Percentiles rank a stretch among this genome's conserved stretches.
Evolutionary conservation across 2,797 vertebrate species (phyloP).

Genomic region (Hirundo rustica): DNA sequence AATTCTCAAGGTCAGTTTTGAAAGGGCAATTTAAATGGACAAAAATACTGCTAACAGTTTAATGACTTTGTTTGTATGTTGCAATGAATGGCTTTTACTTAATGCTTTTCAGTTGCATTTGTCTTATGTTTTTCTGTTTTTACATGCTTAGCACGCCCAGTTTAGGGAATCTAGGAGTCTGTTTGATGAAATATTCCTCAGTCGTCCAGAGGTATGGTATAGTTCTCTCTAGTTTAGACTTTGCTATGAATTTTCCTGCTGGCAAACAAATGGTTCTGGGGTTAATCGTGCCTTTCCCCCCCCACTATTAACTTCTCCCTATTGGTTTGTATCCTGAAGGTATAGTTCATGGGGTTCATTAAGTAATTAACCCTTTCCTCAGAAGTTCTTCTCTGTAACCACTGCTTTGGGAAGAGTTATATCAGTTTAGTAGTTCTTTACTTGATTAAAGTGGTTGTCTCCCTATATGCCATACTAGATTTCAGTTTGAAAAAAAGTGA

Average conservation of each 20-base stretch:
- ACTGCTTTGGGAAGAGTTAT: not conserved
- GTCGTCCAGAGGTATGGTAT: slow-evolving; percentile 77
- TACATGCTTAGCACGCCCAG: slow-evolving; percentile 74
- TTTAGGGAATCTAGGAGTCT: slow-evolving; percentile 78
- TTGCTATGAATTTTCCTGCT: slow-evolving; percentile 64
- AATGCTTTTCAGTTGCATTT: slow-evolving; percentile 71
- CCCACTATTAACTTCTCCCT: not conserved
- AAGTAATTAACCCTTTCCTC: not conserved
- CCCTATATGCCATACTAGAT: not conserved
- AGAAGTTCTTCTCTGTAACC: not conserved
- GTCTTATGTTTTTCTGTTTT: slow-evolving; percentile 67
- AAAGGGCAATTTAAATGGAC: not conserved
- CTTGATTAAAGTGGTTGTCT: not conserved
- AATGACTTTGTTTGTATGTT: slow-evolving; percentile 59
- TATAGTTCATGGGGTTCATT: not conserved
- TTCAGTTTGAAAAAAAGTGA: not conserved
- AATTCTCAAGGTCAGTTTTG: not conserved
- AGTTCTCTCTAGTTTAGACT: slow-evolving; percentile 74
- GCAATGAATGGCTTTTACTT: slow-evolving; percentile 67
- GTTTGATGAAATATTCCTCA: slow-evolving; percentile 81
- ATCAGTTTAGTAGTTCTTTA: not conserved
- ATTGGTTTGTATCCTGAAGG: not conserved
- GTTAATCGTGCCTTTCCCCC: not conserved
- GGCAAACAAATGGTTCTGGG: slow-evolving; percentile 20
- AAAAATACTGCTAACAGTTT: not conserved